Conservation (phyloP, 2,797 vertebrate species). For the Phyllotis vaccarum region DNA sequence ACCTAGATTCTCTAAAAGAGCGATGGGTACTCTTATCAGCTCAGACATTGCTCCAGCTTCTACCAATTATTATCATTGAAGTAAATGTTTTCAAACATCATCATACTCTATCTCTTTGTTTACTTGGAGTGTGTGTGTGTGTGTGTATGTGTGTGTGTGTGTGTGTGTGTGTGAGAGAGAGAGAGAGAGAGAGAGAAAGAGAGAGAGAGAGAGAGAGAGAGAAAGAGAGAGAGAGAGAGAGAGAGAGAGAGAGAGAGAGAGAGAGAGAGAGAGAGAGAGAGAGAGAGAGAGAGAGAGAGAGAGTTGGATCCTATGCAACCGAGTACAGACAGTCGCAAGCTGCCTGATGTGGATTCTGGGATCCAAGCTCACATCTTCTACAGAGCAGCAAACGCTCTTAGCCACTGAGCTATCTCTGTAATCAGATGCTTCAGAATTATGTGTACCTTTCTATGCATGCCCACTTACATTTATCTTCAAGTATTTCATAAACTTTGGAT, state of each 20-base stretch:
- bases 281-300: no score
- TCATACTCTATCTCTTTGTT: background rate
- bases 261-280: no score
- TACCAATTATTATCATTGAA: background rate
- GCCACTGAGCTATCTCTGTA: background rate
- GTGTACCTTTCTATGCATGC: background rate
- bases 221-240: no score
- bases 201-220: no score
- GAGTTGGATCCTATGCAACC: background rate
- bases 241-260: no score
- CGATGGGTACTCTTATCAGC: background rate
- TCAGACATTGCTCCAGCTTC: background rate
- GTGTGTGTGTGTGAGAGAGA: no score
- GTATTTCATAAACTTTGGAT: slow-evolving; percentile 14
- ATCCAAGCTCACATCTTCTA: background rate
- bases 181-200: no score
- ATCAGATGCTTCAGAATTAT: background rate
- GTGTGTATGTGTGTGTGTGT: background rate
- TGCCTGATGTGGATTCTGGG: no score
- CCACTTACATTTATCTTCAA: background rate
- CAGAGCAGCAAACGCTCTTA: background rate
- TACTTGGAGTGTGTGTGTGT: background rate
- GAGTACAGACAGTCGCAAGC: background rate
- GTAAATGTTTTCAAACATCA: background rate
- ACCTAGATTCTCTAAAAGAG: background rate